Base-by-base conservation (phyloP, 2,888 invertebrate species). In the Stenotaenia linearis region DNA sequence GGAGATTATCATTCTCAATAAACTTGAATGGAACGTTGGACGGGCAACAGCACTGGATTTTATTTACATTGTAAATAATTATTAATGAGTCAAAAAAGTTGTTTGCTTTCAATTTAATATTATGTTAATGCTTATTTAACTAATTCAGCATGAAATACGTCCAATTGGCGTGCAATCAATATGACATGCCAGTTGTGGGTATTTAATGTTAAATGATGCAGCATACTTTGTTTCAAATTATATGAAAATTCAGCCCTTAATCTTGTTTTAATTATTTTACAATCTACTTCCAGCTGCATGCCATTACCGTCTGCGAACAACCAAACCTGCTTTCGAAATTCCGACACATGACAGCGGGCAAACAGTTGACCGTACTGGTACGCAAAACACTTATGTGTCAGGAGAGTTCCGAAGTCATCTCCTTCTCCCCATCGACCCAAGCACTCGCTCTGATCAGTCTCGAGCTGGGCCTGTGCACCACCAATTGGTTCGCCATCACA, bases 1-100 rank as follows among this genome's bases (percentile, higher is more conserved):
- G 96, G 92, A 94, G 79, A 90, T 90, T 80, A 91, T 95, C 80
- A 91, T 96, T 84, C 90, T 89, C 23, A 91, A 91, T 87, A 96
- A 96, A 88, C 89, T 94, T 83, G 91, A 80, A 28, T 80, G 80
- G 79, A 45, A 80, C 78, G 35, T 80, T 10, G 5, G 37, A 15
- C 35, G 45, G 1, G 82, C 84, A 78, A 85, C 85, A 50, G 82
- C 85, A 74, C 82, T 86, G 77, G 85, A 86, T 82, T 85, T 85
- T 82, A 84, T 86, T 80, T 85, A 86, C 82, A 84, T 85, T 80
- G 85, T 86, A 82, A 84, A 85, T 83, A 75, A 78, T n/a, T n/a
- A 32, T 77, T 81, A 7, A 76, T 18, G 28, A 25, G n/a, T n/a
- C n/a, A n/a, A n/a, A n/a, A n/a, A n/a, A n/a, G n/a, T n/a, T n/a